These are phyloP conservation scores for Chionoecetes opilio DNA, from an alignment of 1,140 invertebrate genomes.

Conservation along the genomic window DNA sequence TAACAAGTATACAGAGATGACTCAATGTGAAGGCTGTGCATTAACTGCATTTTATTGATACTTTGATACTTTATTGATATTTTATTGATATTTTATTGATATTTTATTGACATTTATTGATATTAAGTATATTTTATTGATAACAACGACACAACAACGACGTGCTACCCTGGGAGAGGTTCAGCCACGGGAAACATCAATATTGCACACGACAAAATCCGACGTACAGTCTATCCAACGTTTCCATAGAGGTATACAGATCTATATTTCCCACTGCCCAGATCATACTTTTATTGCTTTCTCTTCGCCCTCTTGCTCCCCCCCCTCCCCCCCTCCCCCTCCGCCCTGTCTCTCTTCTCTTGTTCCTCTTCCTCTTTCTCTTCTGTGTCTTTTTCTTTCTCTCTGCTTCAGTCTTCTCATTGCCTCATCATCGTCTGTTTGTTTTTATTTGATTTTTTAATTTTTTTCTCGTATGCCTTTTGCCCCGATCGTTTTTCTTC, in stretches of 20 bases:
- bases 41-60: no score
- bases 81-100: no score
- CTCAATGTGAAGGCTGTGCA: neutral
- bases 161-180: neutral
- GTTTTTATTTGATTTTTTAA: neutral
- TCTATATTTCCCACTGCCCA: conserved; percentile 9
- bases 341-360: neutral
- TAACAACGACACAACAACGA: neutral
- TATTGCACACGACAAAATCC: conserved; percentile 11
- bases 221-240: neutral
- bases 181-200: neutral
- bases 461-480: neutral
- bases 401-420: no score
- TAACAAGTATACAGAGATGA: no score
- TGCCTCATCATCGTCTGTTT: no score
- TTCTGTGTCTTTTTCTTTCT: neutral
- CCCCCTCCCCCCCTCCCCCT: neutral
- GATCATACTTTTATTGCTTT: neutral
- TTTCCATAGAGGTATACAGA: conserved; percentile 31
- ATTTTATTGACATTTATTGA: no score
- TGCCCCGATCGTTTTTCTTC: neutral
- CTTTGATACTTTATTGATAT: no score
- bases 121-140: neutral
- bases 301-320: neutral
- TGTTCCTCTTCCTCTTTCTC: neutral